phyloP scores from a whole-genome alignment of 1,140 invertebrate species.

The Pinna nobilis region DNA sequence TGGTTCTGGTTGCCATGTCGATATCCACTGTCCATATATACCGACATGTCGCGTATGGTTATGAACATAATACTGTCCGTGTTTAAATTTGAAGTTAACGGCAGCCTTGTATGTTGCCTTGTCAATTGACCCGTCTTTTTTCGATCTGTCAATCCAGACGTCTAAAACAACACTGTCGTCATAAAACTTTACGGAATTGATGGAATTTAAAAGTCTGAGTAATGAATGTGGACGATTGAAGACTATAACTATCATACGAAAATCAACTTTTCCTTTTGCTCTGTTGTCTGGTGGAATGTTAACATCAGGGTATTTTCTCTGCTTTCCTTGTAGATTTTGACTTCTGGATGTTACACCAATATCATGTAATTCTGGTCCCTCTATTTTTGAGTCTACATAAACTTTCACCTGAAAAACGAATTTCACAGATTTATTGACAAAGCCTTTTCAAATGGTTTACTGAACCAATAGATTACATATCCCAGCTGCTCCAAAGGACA shows the following conservation, averaged over 20 bases:
- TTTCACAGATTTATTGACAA: no score
- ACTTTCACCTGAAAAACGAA: no score
- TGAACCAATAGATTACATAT: no score
- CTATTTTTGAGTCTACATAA: no score
- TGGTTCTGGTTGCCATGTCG: conserved; percentile 53
- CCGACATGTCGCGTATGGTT: conserved; percentile 54
- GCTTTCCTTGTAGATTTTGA: no score
- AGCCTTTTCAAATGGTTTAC: no score
- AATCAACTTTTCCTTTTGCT: no score
- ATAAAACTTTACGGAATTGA: conserved; percentile 50
- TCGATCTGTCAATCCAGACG: conserved; percentile 59
- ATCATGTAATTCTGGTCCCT: no score
- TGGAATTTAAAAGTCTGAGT: conserved; percentile 43
- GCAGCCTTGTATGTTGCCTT: conserved; percentile 42
- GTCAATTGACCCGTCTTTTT: conserved; percentile 31
- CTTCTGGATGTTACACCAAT: no score
- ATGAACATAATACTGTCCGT: conserved; percentile 51
- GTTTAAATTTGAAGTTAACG: conserved; percentile 47
- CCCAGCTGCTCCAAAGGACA: no score
- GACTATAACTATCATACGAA: conserved; percentile 48
- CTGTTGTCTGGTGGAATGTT: no score
- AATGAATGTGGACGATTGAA: conserved; percentile 47
- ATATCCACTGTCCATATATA: conserved; percentile 64
- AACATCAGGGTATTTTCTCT: no score
- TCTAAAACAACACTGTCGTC: conserved; percentile 50